Percentiles rank a stretch among this genome's conserved stretches.
Conservation (phyloP, 2,888 invertebrate species). For the Drosophila mettleri region DNA sequence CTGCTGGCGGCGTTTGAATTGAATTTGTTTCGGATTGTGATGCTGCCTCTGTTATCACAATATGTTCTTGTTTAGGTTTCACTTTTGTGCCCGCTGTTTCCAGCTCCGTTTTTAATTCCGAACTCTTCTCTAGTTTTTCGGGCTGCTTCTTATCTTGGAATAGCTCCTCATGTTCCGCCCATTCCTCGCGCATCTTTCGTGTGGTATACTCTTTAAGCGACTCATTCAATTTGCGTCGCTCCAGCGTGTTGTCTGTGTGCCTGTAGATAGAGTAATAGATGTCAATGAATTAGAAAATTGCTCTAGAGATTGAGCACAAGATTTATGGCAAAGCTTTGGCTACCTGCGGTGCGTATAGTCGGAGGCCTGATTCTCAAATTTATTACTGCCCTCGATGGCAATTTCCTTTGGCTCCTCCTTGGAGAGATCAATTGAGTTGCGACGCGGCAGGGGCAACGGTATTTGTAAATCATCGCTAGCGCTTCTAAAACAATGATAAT, state of each 20-base stretch:
- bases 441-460: conserved; percentile 86
- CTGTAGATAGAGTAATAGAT: conserved; percentile 76
- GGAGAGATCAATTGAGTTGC: conserved; percentile 87
- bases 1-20: background rate
- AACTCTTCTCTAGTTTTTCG: conserved; percentile 50
- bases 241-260: conserved; percentile 87
- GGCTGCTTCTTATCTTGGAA: conserved; percentile 77
- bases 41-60: conserved; percentile 21
- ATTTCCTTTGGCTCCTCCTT: conserved; percentile 86
- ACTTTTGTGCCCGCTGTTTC: conserved; percentile 23
- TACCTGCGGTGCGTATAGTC: conserved; percentile 86
- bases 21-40: conserved; percentile 2
- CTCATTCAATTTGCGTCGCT: conserved; percentile 81
- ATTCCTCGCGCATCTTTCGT: conserved; percentile 85
- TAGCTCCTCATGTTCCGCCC: conserved; percentile 85
- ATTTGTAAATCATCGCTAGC: conserved; percentile 86
- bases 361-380: conserved; percentile 89
- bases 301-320: background rate
- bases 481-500: conserved; percentile 73
- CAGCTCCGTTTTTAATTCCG: conserved; percentile 29
- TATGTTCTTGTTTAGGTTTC: background rate
- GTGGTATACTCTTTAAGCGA: conserved; percentile 84
- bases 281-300: background rate
- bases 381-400: conserved; percentile 61
- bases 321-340: conserved; percentile 26